Evolutionary conservation across 2,797 vertebrate species (phyloP).

Genomic region (Rhinogobio ventralis): DNA sequence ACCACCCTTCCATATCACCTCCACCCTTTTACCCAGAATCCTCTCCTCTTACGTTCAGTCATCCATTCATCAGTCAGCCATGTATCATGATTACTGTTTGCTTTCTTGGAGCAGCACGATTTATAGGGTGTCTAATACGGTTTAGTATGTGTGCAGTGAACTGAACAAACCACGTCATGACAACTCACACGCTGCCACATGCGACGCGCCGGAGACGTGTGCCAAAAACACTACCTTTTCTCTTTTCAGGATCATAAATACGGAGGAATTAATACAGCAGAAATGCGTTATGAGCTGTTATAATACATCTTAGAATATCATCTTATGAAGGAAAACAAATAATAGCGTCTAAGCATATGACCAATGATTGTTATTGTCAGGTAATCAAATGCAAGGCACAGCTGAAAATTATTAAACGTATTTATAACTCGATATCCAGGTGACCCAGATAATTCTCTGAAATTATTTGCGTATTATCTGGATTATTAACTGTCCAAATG

Average conservation of each 20-base stretch:
- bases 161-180: conserved; percentile 77
- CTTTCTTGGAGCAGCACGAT: conserved; percentile 69
- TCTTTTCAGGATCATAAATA: conserved; percentile 16
- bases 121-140: conserved; percentile 77
- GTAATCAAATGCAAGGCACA: background rate
- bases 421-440: conserved; percentile 11
- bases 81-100: conserved; percentile 72
- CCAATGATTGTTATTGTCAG: conserved; percentile 1
- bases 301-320: conserved; percentile 26
- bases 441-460: conserved; percentile 6
- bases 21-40: conserved; percentile 30
- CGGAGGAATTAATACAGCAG: conserved; percentile 25
- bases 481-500: conserved; percentile 35
- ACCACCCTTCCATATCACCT: conserved; percentile 13
- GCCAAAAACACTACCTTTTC: conserved; percentile 32
- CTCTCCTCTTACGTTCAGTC: conserved; percentile 51
- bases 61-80: conserved; percentile 52
- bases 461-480: conserved; percentile 25
- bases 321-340: background rate
- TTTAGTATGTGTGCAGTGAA: conserved; percentile 81
- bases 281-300: conserved; percentile 25
- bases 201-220: conserved; percentile 36
- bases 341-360: background rate
- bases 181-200: conserved; percentile 72
- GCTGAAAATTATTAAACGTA: conserved; percentile 9